phyloP scores from a whole-genome alignment of 1,140 invertebrate genomes.

The Drosophila nasuta region DNA sequence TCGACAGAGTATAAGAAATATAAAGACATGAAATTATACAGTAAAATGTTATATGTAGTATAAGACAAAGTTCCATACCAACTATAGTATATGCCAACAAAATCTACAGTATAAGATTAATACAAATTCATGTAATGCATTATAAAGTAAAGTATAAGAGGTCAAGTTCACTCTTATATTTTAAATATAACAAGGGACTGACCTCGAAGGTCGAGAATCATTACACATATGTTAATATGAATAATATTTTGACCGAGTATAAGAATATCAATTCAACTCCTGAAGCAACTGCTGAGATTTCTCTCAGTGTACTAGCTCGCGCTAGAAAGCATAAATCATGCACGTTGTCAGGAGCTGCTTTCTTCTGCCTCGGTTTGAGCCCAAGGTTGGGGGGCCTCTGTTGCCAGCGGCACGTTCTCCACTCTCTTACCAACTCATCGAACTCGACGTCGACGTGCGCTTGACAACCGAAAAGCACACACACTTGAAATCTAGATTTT shows the following conservation, averaged over 20 bases:
- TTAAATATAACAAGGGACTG: too few relatives aligned
- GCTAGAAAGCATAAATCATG: conserved; percentile 61
- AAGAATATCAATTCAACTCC: too few relatives aligned
- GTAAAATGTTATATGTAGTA: neutral
- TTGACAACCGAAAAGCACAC: neutral
- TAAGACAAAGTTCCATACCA: neutral
- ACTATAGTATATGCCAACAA: neutral
- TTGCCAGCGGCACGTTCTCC: conserved; percentile 31
- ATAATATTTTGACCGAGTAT: too few relatives aligned
- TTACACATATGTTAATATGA: too few relatives aligned
- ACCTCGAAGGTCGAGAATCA: too few relatives aligned
- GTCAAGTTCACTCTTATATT: too few relatives aligned
- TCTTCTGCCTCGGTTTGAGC: conserved; percentile 30
- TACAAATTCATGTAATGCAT: too few relatives aligned
- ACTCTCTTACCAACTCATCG: neutral
- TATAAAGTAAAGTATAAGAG: too few relatives aligned
- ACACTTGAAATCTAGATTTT: neutral
- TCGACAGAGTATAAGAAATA: too few relatives aligned
- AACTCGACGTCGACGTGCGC: neutral
- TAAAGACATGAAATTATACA: too few relatives aligned
- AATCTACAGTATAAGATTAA: too few relatives aligned
- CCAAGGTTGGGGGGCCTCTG: conserved; percentile 40
- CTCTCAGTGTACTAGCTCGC: conserved; percentile 6
- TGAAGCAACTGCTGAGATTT: neutral
- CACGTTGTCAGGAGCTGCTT: conserved; percentile 19